Conservation (phyloP, 1,140 invertebrate genomes). For the Hyphantria cunea region DNA sequence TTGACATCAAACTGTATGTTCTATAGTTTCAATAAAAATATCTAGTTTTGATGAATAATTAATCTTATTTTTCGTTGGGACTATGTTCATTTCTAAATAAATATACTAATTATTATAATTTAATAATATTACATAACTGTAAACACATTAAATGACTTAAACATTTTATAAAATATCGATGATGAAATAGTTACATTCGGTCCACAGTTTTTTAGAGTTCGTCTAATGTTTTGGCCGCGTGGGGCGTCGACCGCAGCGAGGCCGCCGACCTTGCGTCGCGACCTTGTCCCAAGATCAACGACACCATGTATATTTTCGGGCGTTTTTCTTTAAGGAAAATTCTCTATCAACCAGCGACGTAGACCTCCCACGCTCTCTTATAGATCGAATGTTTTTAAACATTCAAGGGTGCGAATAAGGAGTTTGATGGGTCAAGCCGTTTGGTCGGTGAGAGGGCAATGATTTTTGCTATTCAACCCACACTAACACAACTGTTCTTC, state of each 20-base stretch:
- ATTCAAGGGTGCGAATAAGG: not conserved
- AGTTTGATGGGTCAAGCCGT: constrained; percentile 29
- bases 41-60: too few species aligned
- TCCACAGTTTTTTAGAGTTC: constrained; percentile 26
- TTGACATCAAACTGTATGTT: too few species aligned
- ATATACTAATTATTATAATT: too few species aligned
- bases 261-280: constrained; percentile 55
- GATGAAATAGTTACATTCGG: constrained; percentile 13
- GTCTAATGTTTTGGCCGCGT: constrained; percentile 48
- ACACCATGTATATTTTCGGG: constrained; percentile 56
- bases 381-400: not conserved
- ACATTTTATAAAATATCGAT: constrained; percentile 10
- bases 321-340: constrained; percentile 72
- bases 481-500: constrained; percentile 1
- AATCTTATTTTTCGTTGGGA: too few species aligned
- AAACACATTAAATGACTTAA: constrained; percentile 1
- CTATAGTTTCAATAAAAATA: too few species aligned
- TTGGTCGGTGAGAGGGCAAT: constrained; percentile 49
- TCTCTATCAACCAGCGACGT: constrained; percentile 42
- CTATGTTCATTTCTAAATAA: too few species aligned
- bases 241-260: constrained; percentile 35
- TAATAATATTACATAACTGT: too few species aligned
- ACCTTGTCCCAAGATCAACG: constrained; percentile 55
- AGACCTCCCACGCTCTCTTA: constrained; percentile 40
- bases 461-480: constrained; percentile 34